Percentiles rank a stretch among this genome's conserved stretches.
Evolutionary conservation across 2,797 vertebrate genomes (phyloP).

Genomic region (Catharus ustulatus): DNA sequence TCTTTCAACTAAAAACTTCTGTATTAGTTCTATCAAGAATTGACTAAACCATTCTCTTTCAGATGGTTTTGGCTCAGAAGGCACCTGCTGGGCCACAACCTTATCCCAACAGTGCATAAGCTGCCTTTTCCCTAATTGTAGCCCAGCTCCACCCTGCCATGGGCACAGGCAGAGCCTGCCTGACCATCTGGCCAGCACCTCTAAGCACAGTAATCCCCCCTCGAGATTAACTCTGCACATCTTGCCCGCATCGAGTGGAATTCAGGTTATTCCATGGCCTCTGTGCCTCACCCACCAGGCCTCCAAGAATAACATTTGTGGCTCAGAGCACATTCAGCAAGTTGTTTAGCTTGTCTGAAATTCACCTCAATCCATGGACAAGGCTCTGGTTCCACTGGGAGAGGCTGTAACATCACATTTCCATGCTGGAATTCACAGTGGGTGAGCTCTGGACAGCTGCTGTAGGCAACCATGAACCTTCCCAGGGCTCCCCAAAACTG

Average conservation of each 20-base stretch:
- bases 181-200: slow-evolving; percentile 49
- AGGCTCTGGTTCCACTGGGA: neutral
- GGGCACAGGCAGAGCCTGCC: neutral
- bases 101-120: neutral
- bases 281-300: neutral
- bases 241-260: neutral
- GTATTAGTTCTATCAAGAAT: neutral
- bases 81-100: neutral
- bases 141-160: neutral
- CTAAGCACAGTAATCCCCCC: slow-evolving; percentile 44
- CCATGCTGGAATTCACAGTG: accelerated
- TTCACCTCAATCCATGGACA: neutral
- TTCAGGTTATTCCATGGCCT: neutral
- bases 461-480: neutral
- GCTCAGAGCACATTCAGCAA: neutral
- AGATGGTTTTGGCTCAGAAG: neutral
- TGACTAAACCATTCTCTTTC: neutral
- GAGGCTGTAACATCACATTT: accelerated
- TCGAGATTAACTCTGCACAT: neutral
- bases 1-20: neutral
- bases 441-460: neutral
- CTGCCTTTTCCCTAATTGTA: slow-evolving; percentile 2
- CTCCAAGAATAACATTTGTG: neutral
- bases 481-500: neutral
- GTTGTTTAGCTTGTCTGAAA: neutral